Percentiles rank a stretch among this genome's conserved stretches.
Evolutionary conservation across 1,140 invertebrate species (phyloP).

Genomic region (Orussus abietinus): DNA sequence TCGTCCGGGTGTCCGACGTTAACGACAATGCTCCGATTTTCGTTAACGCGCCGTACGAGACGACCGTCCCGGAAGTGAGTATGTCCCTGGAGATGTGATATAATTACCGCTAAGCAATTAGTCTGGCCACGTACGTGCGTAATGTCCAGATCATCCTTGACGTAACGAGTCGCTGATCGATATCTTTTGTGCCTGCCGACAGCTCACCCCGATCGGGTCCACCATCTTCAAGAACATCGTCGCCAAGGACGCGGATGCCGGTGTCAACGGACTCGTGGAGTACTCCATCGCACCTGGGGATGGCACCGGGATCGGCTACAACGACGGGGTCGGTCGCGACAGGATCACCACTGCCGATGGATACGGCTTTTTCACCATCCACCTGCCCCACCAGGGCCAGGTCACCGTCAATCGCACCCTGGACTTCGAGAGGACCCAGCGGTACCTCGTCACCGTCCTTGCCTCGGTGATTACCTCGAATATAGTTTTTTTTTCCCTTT

Average conservation of each 20-base stretch:
- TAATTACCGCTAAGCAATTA: too few relatives aligned
- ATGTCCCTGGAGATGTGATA: too few relatives aligned
- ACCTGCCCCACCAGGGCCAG: constrained; percentile 84
- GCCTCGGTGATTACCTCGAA: constrained; percentile 71
- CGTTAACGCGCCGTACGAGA: constrained; percentile 75
- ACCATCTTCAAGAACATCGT: constrained; percentile 82
- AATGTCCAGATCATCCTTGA: too few relatives aligned
- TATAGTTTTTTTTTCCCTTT: constrained; percentile 4
- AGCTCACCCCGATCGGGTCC: constrained; percentile 82
- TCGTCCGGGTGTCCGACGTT: constrained; percentile 84
- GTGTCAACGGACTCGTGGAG: constrained; percentile 81
- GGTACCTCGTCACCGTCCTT: constrained; percentile 83
- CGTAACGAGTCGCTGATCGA: too few relatives aligned
- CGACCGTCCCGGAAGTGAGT: constrained; percentile 81
- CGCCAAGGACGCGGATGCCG: constrained; percentile 79
- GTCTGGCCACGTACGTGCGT: too few relatives aligned
- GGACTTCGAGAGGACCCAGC: constrained; percentile 85
- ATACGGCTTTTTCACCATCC: constrained; percentile 77
- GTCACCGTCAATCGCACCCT: constrained; percentile 84
- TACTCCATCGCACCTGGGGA: constrained; percentile 65
- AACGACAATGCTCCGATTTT: constrained; percentile 85
- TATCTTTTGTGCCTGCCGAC: too few relatives aligned
- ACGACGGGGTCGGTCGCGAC: constrained; percentile 55
- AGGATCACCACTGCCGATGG: constrained; percentile 71
- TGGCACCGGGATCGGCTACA: constrained; percentile 56